Evolutionary conservation across 2,797 vertebrate species (phyloP).

Genomic region (Enteromius radiatus): DNA sequence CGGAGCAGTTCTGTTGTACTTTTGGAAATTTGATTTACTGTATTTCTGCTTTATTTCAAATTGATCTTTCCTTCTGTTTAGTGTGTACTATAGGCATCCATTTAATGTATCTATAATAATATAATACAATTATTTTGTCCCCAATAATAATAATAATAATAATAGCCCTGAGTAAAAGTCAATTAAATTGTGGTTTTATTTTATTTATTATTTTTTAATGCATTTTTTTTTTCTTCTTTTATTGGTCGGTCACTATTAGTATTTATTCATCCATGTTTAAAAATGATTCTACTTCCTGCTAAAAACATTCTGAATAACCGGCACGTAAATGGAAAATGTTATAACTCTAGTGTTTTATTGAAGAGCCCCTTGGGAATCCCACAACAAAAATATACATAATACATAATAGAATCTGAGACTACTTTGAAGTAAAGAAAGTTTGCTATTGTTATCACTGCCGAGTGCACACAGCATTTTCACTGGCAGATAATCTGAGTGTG

Average conservation of each 20-base stretch:
- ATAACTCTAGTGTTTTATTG: conserved; percentile 28
- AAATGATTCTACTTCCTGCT: conserved; percentile 1
- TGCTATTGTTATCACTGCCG: conserved; percentile 56
- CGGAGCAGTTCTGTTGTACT: not conserved
- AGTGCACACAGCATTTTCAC: conserved; percentile 53
- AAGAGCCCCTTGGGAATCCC: conserved; percentile 1
- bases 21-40: not conserved
- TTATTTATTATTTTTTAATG: not conserved
- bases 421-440: conserved; percentile 62
- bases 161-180: not conserved
- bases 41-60: not conserved
- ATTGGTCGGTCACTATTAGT: not conserved
- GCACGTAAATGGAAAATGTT: not conserved
- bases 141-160: not conserved
- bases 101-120: not conserved
- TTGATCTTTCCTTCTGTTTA: not conserved
- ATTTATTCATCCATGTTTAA: not conserved
- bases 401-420: conserved; percentile 53
- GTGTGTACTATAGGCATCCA: not conserved
- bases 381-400: conserved; percentile 38
- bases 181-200: not conserved
- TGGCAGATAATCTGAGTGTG: conserved; percentile 59
- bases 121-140: not conserved
- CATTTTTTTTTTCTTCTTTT: not conserved
- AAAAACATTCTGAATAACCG: conserved; percentile 15